A percentile compares a stretch with the other conserved stretches of the same genome.
These are phyloP conservation scores for Rotaria macrura DNA, from an alignment of 2,888 invertebrate genomes.

Conservation along the genomic window DNA sequence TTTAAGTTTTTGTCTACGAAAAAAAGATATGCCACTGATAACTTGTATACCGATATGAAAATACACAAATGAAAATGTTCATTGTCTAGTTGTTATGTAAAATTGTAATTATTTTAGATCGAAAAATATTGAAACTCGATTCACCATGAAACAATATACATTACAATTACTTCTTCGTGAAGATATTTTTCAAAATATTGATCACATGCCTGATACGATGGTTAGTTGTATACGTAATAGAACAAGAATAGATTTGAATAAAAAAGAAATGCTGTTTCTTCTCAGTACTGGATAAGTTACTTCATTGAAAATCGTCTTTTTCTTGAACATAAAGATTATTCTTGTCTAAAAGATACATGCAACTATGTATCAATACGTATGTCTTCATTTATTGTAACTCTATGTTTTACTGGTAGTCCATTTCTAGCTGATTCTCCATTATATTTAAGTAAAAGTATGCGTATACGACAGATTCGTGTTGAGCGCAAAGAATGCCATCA, in stretches of 20 bases:
- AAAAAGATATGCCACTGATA: too few relatives aligned
- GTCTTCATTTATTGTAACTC: not conserved
- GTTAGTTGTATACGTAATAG: not conserved
- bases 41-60: too few relatives aligned
- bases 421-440: conserved; percentile 1
- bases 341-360: not conserved
- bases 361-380: not conserved
- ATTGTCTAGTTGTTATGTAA: too few relatives aligned
- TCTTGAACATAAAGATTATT: not conserved
- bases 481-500: not conserved
- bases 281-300: not conserved
- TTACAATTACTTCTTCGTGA: conserved; percentile 10
- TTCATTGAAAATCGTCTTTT: conserved; percentile 9
- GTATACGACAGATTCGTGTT: not conserved
- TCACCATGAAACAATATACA: not conserved
- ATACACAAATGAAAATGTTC: too few relatives aligned
- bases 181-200: not conserved
- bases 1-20: too few relatives aligned
- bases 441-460: conserved; percentile 1
- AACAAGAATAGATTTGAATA: not conserved
- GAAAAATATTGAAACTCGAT: not conserved
- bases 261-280: not conserved
- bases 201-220: not conserved
- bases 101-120: not conserved
- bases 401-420: not conserved